Percentiles rank a stretch among this genome's conserved stretches.
phyloP scores from a whole-genome alignment of 2,888 invertebrate species.

The Allophyes oxyacanthae region DNA sequence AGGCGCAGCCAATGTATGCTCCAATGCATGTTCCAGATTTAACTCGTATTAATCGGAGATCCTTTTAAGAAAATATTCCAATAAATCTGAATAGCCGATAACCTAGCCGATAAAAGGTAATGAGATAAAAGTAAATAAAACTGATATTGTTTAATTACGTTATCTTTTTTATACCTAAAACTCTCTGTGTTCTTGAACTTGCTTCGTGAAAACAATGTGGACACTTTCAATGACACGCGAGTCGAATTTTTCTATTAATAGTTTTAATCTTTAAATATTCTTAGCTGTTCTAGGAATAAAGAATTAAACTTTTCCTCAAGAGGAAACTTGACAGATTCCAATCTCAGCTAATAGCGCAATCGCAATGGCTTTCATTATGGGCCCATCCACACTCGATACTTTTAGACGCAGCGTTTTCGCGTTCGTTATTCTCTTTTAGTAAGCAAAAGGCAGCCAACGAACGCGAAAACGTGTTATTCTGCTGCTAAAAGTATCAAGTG shows the following conservation, averaged over 20 bases:
- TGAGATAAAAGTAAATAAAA: constrained; percentile 57
- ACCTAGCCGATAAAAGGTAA: constrained; percentile 37
- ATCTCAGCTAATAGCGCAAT: no score
- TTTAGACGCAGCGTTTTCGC: no score
- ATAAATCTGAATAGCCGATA: constrained; percentile 50
- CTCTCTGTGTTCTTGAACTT: constrained; percentile 66
- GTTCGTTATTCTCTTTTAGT: no score
- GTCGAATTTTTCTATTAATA: constrained; percentile 36
- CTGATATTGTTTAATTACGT: constrained; percentile 32
- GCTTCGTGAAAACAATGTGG: constrained; percentile 61
- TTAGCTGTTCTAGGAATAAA: no score
- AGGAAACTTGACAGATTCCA: no score
- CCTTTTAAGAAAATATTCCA: constrained; percentile 13
- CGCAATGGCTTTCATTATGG: no score
- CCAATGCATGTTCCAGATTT: constrained; percentile 6
- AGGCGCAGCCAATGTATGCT: not conserved
- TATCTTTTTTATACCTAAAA: constrained; percentile 57
- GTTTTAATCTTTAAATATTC: not conserved
- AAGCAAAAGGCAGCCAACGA: no score
- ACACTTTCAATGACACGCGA: constrained; percentile 69
- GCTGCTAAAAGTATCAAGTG: no score
- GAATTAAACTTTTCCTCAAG: no score
- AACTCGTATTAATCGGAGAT: constrained; percentile 20
- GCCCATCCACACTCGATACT: no score
- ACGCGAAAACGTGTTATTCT: no score